Evolutionary conservation across 1,140 invertebrate genomes (phyloP), one percentile per base, ranked within the genome.

Genomic region (Venturia canescens): DNA sequence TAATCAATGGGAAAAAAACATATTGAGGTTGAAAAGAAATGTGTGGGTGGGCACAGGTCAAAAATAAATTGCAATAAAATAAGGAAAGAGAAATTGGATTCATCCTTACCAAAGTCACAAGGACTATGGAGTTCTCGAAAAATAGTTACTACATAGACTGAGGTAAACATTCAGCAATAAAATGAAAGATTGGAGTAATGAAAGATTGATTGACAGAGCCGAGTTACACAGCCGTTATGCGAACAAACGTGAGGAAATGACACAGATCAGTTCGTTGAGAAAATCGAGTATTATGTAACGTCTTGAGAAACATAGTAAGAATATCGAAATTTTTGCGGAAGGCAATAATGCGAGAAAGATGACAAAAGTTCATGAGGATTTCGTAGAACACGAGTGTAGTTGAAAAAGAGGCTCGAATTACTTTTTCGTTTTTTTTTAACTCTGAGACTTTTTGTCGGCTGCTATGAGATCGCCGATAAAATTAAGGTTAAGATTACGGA

Each of bases 191-290:
- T 16, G 21, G 4, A 21, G n/a, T n/a, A 57, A 60, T 70, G 27
- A n/a, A 15, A 70, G n/a, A 74, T 69, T 84, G 44, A 53, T 71
- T 71, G 26, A 44, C 79, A 82, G 60, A 80, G 48, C 53, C 53
- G n/a, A n/a, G 66, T 82, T 82, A 44, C 66, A 21, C 74, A 75
- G 70, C 23, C 69, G 26, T 15, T 72, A 34, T 70, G 34, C 67
- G 72, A 72, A 80, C 57, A 50, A 72, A 72, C 44, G n/a, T 13
- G 38, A 34, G 38, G 23, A 9, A 27, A 23, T 13, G 34, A 50
- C 9, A 26, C 7, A 72, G 38, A 72, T 23, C n/a, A 81, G 60
- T 60, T 38, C n/a, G 44, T 72, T 34, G 15, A 69, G 16, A 81
- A 75, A 77, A 76, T 50, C 29, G 44, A 29, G 9, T 3, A 38